Conservation (phyloP, 2,888 invertebrate species). For the Epinotia bilunana region DNA sequence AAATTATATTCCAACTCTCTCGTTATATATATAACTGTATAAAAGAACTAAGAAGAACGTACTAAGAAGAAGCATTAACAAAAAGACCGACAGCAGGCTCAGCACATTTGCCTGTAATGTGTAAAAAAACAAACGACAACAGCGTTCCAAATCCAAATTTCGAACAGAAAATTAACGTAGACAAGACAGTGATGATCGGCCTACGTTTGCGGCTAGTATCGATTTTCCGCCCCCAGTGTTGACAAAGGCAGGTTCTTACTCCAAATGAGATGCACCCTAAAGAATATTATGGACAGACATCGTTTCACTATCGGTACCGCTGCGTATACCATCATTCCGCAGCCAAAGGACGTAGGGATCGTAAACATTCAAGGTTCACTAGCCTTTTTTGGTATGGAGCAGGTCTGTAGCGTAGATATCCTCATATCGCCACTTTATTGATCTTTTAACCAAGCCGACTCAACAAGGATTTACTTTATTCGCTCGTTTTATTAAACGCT, state of each 20-base stretch:
- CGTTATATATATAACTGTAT: no score
- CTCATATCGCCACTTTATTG: slow-evolving; percentile 75
- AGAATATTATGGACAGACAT: slow-evolving; percentile 85
- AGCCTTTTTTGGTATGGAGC: neutral
- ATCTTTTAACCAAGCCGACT: slow-evolving; percentile 67
- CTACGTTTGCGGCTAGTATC: slow-evolving; percentile 76
- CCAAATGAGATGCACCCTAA: slow-evolving; percentile 85
- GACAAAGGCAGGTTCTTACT: slow-evolving; percentile 84
- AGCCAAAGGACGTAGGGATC: neutral
- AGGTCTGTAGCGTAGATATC: slow-evolving; percentile 59
- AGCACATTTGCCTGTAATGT: neutral
- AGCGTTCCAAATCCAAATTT: slow-evolving; percentile 48
- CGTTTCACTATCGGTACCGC: slow-evolving; percentile 72
- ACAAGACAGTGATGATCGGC: slow-evolving; percentile 72
- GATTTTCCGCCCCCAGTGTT: slow-evolving; percentile 83
- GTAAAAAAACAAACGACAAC: slow-evolving; percentile 16
- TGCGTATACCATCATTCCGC: slow-evolving; percentile 54
- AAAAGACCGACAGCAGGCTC: neutral
- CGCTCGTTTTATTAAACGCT: slow-evolving; percentile 47
- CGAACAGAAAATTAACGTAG: slow-evolving; percentile 70
- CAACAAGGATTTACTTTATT: slow-evolving; percentile 52
- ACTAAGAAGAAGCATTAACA: no score
- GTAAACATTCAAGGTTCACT: neutral
- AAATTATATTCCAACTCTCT: no score
- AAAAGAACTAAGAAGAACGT: no score